Percentiles rank a stretch among this genome's conserved stretches.
Conservation (phyloP, 1,140 invertebrate species). For the Nephotettix cincticeps region DNA sequence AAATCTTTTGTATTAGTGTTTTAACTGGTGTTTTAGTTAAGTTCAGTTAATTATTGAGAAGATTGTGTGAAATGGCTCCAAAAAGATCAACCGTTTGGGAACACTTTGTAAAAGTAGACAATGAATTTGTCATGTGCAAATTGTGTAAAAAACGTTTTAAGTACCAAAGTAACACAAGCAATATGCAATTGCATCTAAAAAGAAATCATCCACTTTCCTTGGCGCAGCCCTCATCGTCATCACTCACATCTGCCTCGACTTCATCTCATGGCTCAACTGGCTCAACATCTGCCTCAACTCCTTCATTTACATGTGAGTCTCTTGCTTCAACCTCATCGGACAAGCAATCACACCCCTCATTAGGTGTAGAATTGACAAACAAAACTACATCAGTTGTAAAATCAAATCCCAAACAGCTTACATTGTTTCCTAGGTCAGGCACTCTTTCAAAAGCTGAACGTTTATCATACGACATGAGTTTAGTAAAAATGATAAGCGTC, state of each 20-base stretch:
- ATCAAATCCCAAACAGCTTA: not conserved
- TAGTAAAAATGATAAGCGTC: not conserved
- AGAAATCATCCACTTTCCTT: not conserved
- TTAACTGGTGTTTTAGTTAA: too few relatives aligned
- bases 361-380: not conserved
- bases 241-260: not conserved
- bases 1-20: too few relatives aligned
- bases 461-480: not conserved
- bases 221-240: not conserved
- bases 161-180: not conserved
- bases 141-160: not conserved
- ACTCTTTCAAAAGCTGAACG: not conserved
- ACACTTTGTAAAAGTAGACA: not conserved
- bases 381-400: not conserved
- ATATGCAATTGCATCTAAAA: not conserved
- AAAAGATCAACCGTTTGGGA: not conserved
- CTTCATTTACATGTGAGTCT: too few relatives aligned
- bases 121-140: not conserved
- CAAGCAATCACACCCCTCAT: too few relatives aligned
- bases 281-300: not conserved
- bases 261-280: not conserved
- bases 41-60: not conserved
- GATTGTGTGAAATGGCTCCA: not conserved
- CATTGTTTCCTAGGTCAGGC: not conserved
- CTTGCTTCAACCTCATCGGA: too few relatives aligned